Evolutionary conservation across 2,113 vertebrate species (phyloP), one percentile per base, ranked within the genome.

Genomic region (Entomyzon cyanotis): DNA sequence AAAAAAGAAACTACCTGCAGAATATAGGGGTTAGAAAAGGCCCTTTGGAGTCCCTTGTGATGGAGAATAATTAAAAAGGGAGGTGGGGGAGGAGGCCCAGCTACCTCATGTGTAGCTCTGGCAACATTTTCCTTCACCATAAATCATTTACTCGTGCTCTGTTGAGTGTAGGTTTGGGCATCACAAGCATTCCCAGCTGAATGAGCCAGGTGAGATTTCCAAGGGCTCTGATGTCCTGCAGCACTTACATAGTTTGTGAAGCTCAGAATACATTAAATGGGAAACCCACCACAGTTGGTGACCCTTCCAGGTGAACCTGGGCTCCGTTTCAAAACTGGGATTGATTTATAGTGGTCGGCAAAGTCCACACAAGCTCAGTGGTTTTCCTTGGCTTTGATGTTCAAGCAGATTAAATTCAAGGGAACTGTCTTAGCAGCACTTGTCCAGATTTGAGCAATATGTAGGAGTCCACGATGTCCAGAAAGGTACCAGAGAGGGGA

Each of bases 311-410:
- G 79, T 86, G 90, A 95, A 94, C n/a, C 50, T 47, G 68, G 83
- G 63, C 86, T 88, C 21, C 0, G 0, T 86, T 90, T 92, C 90
- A 92, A 80, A 63, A 55, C n/a, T 62, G 20, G 15, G 33, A 65
- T 69, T 87, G 82, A 86, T 93, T 95, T 90, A 55, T 33, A 41
- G n/a, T 7, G 28, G 10, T 30, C 58, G 44, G 55, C 9, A 50
- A 83, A 67, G 60, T 44, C 55, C 47, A 46, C 42, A 70, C 63
- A 81, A 86, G 24, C 30, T 80, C 30, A 7, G 71, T 62, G 55
- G 12, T 76, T 96, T 95, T 90, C 75, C 49, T 85, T 69, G 41
- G 63, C 67, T 93, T 96, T 94, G 83, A 80, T 92, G 63, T 70
- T 93, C 46, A 67, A 77, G 39, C n/a, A 65, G 79, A 77, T 90